phyloP scores from a whole-genome alignment of 2,888 invertebrate species.

The Punctoribates punctum region DNA sequence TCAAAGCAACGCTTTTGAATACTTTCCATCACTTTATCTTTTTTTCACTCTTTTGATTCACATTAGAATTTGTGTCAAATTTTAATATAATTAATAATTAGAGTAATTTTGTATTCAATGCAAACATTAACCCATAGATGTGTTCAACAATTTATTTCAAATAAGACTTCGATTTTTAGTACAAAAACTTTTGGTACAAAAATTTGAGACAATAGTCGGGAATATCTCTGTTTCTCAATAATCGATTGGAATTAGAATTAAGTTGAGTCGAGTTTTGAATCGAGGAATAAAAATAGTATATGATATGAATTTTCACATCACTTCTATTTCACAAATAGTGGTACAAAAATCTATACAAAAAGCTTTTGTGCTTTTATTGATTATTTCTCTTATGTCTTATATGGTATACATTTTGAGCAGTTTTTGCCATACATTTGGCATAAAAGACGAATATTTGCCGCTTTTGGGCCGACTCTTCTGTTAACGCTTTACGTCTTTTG shows the following conservation, averaged over 20 bases:
- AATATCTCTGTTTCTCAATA: constrained; percentile 6
- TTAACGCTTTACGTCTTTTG: neutral
- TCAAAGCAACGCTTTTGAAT: neutral
- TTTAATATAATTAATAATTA: no score
- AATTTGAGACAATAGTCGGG: neutral
- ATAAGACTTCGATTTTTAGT: neutral
- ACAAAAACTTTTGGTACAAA: neutral
- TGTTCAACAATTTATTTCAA: constrained; percentile 1
- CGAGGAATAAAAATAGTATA: constrained; percentile 15
- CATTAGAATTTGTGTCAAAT: no score
- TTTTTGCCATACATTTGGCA: constrained; percentile 9
- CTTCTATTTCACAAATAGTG: constrained; percentile 17
- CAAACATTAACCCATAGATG: no score
- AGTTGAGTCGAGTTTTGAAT: neutral
- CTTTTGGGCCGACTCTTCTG: neutral
- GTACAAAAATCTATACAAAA: constrained; percentile 22
- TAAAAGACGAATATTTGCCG: neutral
- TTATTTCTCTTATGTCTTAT: constrained; percentile 3
- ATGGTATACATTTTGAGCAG: constrained; percentile 18
- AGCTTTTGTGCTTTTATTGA: constrained; percentile 29
- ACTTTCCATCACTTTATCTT: no score
- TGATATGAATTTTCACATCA: constrained; percentile 26
- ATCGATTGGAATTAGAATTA: neutral
- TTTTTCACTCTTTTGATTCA: no score
- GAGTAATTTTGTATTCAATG: no score